phyloP scores from a whole-genome alignment of 2,888 invertebrate genomes.

The Eucera pruinosa region DNA sequence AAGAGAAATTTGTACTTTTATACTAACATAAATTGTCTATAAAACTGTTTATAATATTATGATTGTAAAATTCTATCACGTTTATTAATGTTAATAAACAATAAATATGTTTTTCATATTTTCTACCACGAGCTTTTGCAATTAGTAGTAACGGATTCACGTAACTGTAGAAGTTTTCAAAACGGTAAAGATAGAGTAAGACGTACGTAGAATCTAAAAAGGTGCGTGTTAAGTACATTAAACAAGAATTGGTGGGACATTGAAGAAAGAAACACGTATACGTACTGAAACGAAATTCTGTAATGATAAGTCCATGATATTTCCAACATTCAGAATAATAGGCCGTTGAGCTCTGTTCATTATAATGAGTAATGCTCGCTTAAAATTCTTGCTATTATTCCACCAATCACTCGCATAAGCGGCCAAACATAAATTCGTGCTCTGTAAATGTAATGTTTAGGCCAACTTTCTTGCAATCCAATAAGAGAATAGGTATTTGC shows the following conservation, averaged over 20 bases:
- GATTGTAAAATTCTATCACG: constrained; percentile 1
- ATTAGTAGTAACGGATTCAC: not conserved
- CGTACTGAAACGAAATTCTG: constrained; percentile 75
- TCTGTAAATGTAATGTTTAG: constrained; percentile 62
- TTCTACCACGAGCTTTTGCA: constrained; percentile 4
- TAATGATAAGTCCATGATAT: constrained; percentile 72
- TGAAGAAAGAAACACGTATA: constrained; percentile 8
- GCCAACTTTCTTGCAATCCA: too few relatives aligned
- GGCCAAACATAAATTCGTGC: constrained; percentile 65
- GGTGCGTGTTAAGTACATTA: constrained; percentile 10
- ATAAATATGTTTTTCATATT: constrained; percentile 28
- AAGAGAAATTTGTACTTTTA: constrained; percentile 15
- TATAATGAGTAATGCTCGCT: constrained; percentile 68
- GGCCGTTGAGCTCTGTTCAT: constrained; percentile 71
- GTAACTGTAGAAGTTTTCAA: constrained; percentile 64
- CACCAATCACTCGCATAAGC: constrained; percentile 76
- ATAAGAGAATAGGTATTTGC: too few relatives aligned
- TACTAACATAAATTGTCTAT: not conserved
- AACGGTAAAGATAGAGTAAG: constrained; percentile 77
- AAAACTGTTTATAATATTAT: constrained; percentile 40
- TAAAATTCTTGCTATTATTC: constrained; percentile 69
- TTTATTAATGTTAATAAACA: constrained; percentile 19
- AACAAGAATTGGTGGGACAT: too few relatives aligned
- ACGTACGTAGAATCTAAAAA: constrained; percentile 74
- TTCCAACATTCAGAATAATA: constrained; percentile 70